Evolutionary conservation across 2,113 vertebrate genomes (phyloP), one percentile per base, ranked within the genome.

Genomic region (Monarcha castaneiventris): DNA sequence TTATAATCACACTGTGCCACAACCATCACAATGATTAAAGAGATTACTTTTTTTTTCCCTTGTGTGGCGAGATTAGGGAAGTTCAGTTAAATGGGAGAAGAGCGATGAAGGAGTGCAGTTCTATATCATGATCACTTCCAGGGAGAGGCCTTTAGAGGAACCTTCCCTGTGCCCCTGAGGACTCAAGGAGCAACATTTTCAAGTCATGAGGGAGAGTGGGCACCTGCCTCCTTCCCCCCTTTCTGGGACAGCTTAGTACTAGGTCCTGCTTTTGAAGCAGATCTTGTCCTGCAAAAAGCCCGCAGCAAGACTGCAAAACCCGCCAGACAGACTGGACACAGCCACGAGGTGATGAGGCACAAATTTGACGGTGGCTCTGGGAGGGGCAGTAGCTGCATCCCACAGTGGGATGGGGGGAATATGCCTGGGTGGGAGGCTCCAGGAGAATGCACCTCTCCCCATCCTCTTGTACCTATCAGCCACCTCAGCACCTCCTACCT

Each of bases 1-100:
- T 93, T 88, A 90, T 90, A 96, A 97, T 96, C 95, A 93, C 79
- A 88, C 71, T 83, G 55, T 93, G 71, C 84, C 95, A 80, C 74
- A 91, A 79, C 67, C 41, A 87, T 93, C 84, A 90, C 74, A 85
- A 43, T 90, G 87, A 96, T 96, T 96, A 92, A 87, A 91, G 84
- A 62, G 81, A 68, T 55, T 79, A 46, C 62, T 67, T 82, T 56
- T 71, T 85, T 78, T 84, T 52, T 22, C 17, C 26, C 51, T 76
- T 89, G 15, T 79, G 59, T 82, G 61, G 37, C 0, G 0, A 91
- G 81, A 94, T 95, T 76, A 84, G 67, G 92, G 49, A 69, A 89
- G 74, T 89, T 95, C 58, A 54, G 62, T 51, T 86, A 64, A 88
- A 86, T 73, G 51, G 78, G 59, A 91, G 74, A 87, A 91, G 71